Base-by-base conservation (phyloP, 2,888 invertebrate species). In the Himalopsyche kuldschensis region DNA sequence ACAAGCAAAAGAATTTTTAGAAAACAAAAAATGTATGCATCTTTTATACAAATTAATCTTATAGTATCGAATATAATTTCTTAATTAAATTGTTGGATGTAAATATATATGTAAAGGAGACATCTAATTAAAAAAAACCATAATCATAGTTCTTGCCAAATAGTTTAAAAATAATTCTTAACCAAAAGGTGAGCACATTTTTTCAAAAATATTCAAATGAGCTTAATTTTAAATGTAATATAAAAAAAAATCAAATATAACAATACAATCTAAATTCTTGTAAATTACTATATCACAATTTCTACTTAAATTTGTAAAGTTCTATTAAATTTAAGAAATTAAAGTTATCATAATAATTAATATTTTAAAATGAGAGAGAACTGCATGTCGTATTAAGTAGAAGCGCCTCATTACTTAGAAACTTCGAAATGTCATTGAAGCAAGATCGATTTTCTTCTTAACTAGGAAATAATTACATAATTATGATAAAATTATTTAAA, bases 221-320 rank as follows among this genome's bases (percentile, higher is more conserved):
- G 46, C 82, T 79, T 76, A 82, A 27, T 32, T 75, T 32, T 77
- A 82, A 77, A 82, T 78, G 46, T 82, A 82, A 80, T 80, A 78
- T 46, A 82, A 82, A 78, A 82, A 82, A 78, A 75, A 85, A 83
- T 79, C 78, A 85, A 83, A 82, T 84, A 80, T 84, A 84, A 85
- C 79, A 82, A 85, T 80, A 78, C 82, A 83, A 82, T 83, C 85
- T 85, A 84, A 83, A 79, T 80, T 81, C 69, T 79, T 83, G 82
- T 86, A 90, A 89, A 91, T 89, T 91, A 91, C 91, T 91, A 91
- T 92, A 92, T 92, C 92, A 92, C 92, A 92, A 91, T 90, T 80
- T 91, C 92, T 92, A 92, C 91, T 91, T 91, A 92, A 89, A 91
- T 80, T 75, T 83, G 83, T 83, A 81, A 84, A 81, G 81, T 47